These are phyloP conservation scores for Lepidothrix coronata DNA, from an alignment of 2,113 vertebrate species.

Conservation along the genomic window DNA sequence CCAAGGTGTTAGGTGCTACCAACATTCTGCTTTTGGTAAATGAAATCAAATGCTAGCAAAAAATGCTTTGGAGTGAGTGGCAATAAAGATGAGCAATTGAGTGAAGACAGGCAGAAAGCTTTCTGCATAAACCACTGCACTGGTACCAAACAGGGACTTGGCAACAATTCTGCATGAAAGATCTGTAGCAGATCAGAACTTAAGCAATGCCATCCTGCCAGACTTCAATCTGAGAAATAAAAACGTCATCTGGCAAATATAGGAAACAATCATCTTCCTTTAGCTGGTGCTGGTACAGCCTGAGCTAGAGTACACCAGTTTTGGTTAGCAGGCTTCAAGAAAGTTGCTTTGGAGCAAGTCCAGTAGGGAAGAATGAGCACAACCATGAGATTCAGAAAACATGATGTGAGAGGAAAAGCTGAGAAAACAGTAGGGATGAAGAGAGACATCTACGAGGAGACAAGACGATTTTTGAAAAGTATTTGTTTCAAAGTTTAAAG, in stretches of 20 bases:
- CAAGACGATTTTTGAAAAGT: background rate
- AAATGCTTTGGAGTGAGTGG: accelerated
- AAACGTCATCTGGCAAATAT: background rate
- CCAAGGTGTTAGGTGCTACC: background rate
- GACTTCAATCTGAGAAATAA: background rate
- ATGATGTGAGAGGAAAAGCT: background rate
- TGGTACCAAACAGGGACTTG: background rate
- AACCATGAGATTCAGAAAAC: background rate
- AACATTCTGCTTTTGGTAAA: background rate
- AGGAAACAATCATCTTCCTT: background rate
- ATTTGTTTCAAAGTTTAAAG: background rate
- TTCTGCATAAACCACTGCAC: background rate
- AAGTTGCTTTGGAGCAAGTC: background rate
- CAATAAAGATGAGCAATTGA: background rate
- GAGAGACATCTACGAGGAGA: background rate
- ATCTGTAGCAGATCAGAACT: background rate
- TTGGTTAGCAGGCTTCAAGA: background rate
- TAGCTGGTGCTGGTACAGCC: background rate
- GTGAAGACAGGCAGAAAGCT: background rate
- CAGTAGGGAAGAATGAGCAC: background rate
- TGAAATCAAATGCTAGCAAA: background rate
- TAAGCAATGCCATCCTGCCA: background rate
- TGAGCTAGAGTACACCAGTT: background rate
- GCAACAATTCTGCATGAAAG: background rate
- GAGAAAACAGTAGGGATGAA: background rate